Percentiles rank a stretch among this genome's conserved stretches.
These are phyloP conservation scores for Protaetia brevitarsis DNA, from an alignment of 1,140 invertebrate species.

Conservation along the genomic window DNA sequence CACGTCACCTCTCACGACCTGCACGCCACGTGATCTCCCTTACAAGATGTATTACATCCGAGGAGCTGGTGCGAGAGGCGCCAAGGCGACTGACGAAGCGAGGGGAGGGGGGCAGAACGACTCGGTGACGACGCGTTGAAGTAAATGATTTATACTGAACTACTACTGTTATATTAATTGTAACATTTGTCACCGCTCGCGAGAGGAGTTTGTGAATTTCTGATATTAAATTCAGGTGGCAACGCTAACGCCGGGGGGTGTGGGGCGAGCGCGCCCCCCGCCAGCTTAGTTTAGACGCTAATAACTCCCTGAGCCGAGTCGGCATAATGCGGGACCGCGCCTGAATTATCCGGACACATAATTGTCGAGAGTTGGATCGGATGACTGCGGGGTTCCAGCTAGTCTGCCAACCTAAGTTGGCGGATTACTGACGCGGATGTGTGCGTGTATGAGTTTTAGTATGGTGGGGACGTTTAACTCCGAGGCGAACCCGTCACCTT, in stretches of 20 bases:
- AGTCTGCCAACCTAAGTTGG: background rate
- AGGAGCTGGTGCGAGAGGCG: background rate
- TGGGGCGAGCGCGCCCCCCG: background rate
- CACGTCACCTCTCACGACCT: background rate
- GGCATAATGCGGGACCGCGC: background rate
- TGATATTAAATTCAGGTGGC: conserved; percentile 34
- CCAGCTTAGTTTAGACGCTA: too few species aligned
- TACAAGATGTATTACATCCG: background rate
- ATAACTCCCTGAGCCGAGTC: conserved; percentile 11
- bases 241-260: background rate
- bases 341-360: conserved; percentile 20
- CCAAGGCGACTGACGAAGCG: background rate
- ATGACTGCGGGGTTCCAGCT: background rate
- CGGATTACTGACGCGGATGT: too few species aligned
- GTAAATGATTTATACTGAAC: conserved; percentile 32
- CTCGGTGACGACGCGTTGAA: conserved; percentile 9
- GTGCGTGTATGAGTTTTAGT: too few species aligned
- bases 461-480: too few species aligned
- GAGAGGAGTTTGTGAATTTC: conserved; percentile 28
- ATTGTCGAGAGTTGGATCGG: background rate
- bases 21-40: background rate
- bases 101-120: too few species aligned
- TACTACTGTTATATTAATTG: conserved; percentile 34
- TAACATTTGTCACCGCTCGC: conserved; percentile 30
- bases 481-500: too few species aligned